Conservation (phyloP, 2,113 vertebrate genomes). For the Rhinopomastus cyanomelas region DNA sequence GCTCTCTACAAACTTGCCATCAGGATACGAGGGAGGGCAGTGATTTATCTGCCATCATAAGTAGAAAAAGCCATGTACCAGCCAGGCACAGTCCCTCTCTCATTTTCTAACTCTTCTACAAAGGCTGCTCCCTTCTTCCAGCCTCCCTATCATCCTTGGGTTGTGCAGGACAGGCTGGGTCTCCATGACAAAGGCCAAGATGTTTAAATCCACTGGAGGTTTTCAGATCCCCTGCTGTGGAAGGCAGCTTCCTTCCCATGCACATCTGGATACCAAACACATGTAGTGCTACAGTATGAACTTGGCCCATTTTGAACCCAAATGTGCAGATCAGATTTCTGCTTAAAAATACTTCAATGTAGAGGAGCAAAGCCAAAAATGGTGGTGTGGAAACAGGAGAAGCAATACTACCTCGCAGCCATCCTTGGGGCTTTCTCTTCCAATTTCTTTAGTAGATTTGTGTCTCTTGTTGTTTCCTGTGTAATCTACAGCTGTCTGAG, state of each 20-base stretch:
- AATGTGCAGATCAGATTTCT: slow-evolving; percentile 27
- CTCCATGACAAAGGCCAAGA: background rate
- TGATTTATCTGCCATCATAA: slow-evolving; percentile 32
- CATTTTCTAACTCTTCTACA: background rate
- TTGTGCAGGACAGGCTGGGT: background rate
- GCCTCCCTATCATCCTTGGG: background rate
- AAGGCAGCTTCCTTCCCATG: slow-evolving; percentile 24
- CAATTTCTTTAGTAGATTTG: background rate
- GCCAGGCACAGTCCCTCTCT: background rate
- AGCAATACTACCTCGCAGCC: background rate
- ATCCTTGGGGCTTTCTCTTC: background rate
- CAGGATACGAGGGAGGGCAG: background rate
- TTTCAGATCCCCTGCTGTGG: background rate
- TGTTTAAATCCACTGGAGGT: background rate
- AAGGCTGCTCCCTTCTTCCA: background rate
- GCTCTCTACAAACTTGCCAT: background rate
- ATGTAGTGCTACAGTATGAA: background rate
- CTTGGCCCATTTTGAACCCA: slow-evolving; percentile 9
- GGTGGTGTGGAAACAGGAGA: background rate
- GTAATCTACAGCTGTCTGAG: slow-evolving; percentile 35
- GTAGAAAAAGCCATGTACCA: background rate
- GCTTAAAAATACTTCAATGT: background rate
- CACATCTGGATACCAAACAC: background rate
- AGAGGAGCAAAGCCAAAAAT: background rate
- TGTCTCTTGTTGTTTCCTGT: background rate